Evolutionary conservation across 2,113 vertebrate species (phyloP).

Genomic region (Ranitomeya variabilis): DNA sequence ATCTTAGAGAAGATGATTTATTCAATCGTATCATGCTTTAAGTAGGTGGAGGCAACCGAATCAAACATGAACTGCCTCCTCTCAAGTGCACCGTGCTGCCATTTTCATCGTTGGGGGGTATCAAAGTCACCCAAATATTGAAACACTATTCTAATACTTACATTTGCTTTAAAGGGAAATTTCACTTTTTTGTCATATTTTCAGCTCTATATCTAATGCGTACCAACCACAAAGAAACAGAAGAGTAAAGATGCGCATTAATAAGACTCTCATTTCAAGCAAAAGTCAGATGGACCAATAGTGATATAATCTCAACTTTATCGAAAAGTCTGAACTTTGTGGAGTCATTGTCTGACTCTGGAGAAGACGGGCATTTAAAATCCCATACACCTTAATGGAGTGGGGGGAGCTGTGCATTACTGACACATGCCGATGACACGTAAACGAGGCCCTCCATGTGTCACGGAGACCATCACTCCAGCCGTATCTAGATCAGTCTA

Average conservation of each 20-base stretch:
- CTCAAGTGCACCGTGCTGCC: no score
- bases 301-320: not conserved
- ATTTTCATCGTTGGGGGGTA: no score
- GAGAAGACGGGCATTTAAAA: not conserved
- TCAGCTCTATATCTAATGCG: not conserved
- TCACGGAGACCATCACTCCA: conserved; percentile 6
- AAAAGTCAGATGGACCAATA: not conserved
- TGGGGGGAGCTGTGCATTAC: not conserved
- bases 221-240: not conserved
- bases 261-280: not conserved
- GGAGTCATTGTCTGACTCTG: not conserved
- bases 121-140: no score
- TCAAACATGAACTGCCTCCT: no score
- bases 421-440: not conserved
- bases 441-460: not conserved
- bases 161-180: not conserved
- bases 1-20: no score
- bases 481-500: not conserved
- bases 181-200: not conserved
- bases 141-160: not conserved
- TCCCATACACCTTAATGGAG: not conserved
- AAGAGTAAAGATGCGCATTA: not conserved
- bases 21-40: no score
- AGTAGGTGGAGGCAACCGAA: no score
- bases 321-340: not conserved